A percentile compares a stretch with the other conserved stretches of the same genome.
Conservation (phyloP, 2,888 invertebrate species). For the Drosophila neotestacea region DNA sequence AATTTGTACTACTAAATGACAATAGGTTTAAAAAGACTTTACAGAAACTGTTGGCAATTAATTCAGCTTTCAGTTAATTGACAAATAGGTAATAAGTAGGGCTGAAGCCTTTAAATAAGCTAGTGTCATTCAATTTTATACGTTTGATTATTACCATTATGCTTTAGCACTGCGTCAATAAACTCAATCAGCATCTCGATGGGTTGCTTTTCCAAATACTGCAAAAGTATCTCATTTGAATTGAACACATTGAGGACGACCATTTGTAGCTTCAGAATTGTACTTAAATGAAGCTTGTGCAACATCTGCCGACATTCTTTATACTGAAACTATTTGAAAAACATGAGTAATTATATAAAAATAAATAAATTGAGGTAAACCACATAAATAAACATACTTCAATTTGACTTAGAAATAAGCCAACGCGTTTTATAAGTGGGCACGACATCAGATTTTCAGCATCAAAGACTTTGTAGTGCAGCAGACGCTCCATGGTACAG, state of each 20-base stretch:
- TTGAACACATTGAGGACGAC: conserved; percentile 68
- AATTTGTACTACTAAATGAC: background rate
- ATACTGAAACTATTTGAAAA: conserved; percentile 72
- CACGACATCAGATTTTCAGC: conserved; percentile 63
- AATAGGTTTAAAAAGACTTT: background rate
- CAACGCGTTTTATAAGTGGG: conserved; percentile 82
- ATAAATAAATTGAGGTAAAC: too few relatives aligned
- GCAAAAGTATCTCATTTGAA: conserved; percentile 57
- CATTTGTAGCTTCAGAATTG: conserved; percentile 69
- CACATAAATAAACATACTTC: conserved; percentile 64
- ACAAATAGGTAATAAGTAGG: too few relatives aligned
- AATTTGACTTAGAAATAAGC: conserved; percentile 80
- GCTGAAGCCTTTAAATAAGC: too few relatives aligned
- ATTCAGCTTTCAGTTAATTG: too few relatives aligned
- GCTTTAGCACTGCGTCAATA: conserved; percentile 59
- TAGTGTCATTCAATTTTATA: background rate
- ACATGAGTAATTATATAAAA: background rate
- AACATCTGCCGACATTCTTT: conserved; percentile 61
- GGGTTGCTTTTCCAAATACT: conserved; percentile 75
- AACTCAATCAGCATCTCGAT: conserved; percentile 80
- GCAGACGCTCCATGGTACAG: conserved; percentile 69
- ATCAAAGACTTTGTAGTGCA: conserved; percentile 78
- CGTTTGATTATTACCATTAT: conserved; percentile 58
- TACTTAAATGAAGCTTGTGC: conserved; percentile 66
- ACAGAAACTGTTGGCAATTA: background rate